Conservation (phyloP, 1,140 invertebrate genomes). For the Hypsibius dujardini region DNA sequence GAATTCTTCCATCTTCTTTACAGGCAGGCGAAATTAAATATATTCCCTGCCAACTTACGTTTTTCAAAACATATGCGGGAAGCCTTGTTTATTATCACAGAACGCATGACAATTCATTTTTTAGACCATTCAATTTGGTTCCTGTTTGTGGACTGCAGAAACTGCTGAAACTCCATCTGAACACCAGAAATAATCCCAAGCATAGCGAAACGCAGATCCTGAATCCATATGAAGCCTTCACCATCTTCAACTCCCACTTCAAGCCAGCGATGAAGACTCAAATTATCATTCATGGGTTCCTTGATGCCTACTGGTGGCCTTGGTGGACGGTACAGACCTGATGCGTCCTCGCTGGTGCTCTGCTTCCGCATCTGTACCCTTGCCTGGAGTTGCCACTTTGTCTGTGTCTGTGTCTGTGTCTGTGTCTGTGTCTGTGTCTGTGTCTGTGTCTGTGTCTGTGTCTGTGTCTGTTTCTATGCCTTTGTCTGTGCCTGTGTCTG, state of each 20-base stretch:
- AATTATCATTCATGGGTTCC: constrained; percentile 32
- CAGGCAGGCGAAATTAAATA: constrained; percentile 19
- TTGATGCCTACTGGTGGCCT: constrained; percentile 24
- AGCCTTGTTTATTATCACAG: background rate
- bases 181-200: constrained; percentile 24
- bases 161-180: constrained; percentile 26
- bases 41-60: constrained; percentile 26
- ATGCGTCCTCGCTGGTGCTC: no score
- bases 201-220: constrained; percentile 22
- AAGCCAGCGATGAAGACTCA: constrained; percentile 24
- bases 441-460: no score
- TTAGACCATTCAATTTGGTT: constrained; percentile 18
- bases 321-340: constrained; percentile 23
- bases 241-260: constrained; percentile 19
- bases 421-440: no score
- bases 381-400: no score
- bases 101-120: constrained; percentile 22
- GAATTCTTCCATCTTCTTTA: constrained; percentile 26
- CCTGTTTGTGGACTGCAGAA: background rate
- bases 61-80: background rate
- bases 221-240: constrained; percentile 22
- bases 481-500: no score
- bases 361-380: no score
- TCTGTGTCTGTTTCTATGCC: no score
- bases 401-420: no score